A percentile compares a stretch with the other conserved stretches of the same genome.
Conservation (phyloP, 2,797 vertebrate species). For the Phrynocephalus forsythii region DNA sequence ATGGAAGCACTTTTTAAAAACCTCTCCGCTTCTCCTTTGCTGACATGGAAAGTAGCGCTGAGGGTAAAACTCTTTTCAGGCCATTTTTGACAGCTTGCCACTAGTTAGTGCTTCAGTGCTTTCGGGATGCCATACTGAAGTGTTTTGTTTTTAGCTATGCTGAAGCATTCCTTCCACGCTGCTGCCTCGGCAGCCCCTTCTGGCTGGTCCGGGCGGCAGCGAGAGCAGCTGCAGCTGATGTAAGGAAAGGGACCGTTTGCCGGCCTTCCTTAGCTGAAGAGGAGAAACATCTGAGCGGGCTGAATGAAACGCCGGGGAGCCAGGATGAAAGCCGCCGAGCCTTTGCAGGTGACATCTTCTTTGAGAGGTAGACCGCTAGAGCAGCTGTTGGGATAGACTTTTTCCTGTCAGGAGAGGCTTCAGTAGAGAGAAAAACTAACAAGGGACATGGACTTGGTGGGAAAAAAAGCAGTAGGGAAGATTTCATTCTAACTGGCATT, state of each 20-base stretch:
- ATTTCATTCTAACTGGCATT: slow-evolving; percentile 31
- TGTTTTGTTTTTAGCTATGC: slow-evolving; percentile 71
- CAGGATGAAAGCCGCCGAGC: slow-evolving; percentile 75
- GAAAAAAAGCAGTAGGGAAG: slow-evolving; percentile 45
- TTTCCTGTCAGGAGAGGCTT: slow-evolving; percentile 49
- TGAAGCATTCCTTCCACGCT: slow-evolving; percentile 74
- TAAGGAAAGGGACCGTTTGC: slow-evolving; percentile 53
- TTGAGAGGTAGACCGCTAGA: slow-evolving; percentile 33
- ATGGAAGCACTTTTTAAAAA: neutral
- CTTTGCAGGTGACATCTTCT: slow-evolving; percentile 77
- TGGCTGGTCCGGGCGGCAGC: slow-evolving; percentile 69
- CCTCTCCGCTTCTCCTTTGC: neutral
- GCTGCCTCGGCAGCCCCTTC: slow-evolving; percentile 78
- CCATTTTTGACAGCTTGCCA: slow-evolving; percentile 54
- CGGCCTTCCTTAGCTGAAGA: slow-evolving; percentile 57
- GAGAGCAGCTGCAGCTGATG: slow-evolving; percentile 52
- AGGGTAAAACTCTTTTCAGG: slow-evolving; percentile 42
- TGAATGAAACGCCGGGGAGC: slow-evolving; percentile 54
- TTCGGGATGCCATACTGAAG: slow-evolving; percentile 69
- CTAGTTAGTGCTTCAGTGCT: slow-evolving; percentile 60
- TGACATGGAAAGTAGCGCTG: neutral
- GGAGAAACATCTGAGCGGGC: slow-evolving; percentile 47
- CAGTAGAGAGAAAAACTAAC: slow-evolving; percentile 42
- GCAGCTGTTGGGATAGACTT: neutral
- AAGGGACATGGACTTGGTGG: slow-evolving; percentile 2